phyloP scores from a whole-genome alignment of 23 tunicate species.

The Halocynthia roretzi region DNA sequence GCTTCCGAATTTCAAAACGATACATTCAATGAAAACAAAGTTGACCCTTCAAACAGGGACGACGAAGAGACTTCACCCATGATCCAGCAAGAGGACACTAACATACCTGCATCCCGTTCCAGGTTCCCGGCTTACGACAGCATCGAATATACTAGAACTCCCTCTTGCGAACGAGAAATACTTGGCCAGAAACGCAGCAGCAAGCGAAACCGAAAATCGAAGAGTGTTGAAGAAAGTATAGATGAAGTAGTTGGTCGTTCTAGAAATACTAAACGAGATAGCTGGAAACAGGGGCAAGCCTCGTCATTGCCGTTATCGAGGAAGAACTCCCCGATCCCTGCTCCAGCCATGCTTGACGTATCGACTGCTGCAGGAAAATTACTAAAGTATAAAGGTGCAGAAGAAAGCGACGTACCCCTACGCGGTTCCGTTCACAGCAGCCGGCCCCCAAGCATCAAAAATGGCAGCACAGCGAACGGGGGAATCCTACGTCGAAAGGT shows the following conservation, averaged over 20 bases:
- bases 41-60: neutral
- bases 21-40: neutral
- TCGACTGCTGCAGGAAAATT: neutral
- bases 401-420: constrained; percentile 1
- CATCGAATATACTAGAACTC: constrained; percentile 18
- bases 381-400: neutral
- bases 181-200: neutral
- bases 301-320: no score
- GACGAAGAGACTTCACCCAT: neutral
- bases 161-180: constrained; percentile 3
- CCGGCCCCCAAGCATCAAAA: no score
- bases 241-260: no score
- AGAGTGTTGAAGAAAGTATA: neutral
- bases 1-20: constrained; percentile 22
- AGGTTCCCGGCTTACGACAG: neutral
- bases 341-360: neutral
- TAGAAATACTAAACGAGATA: no score
- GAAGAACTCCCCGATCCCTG: neutral
- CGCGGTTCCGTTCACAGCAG: neutral
- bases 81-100: no score
- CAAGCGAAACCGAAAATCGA: neutral
- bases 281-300: no score
- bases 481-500: no score
- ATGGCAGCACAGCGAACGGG: no score
- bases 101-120: neutral